Evolutionary conservation across 2,797 vertebrate genomes (phyloP).

Genomic region (Acanthurus lineatus): DNA sequence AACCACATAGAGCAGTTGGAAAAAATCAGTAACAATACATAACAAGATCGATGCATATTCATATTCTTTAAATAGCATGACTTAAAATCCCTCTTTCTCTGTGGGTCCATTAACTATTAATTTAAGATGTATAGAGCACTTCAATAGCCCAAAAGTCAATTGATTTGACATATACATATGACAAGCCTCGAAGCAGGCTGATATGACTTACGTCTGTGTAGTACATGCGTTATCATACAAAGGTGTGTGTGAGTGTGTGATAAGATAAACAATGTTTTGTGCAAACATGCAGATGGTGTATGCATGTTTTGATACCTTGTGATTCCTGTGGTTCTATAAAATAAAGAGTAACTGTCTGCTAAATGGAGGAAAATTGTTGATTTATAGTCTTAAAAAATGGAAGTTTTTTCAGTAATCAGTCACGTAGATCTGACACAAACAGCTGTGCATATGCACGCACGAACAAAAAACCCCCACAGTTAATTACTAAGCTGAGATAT

Average conservation of each 20-base stretch:
- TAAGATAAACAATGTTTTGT: slow-evolving; percentile 47
- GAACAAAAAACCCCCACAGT: not conserved
- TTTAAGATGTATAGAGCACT: slow-evolving; percentile 6
- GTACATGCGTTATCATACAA: not conserved
- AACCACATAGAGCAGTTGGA: not conserved
- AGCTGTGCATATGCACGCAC: not conserved
- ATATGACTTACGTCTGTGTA: slow-evolving; percentile 7
- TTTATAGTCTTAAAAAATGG: slow-evolving; percentile 31
- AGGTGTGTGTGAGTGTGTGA: slow-evolving; percentile 28
- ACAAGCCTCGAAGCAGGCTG: slow-evolving; percentile 10
- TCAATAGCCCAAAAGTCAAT: not conserved
- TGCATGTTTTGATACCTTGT: slow-evolving; percentile 84
- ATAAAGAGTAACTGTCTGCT: slow-evolving; percentile 21
- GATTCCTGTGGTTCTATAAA: slow-evolving; percentile 18
- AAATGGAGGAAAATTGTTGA: slow-evolving; percentile 3
- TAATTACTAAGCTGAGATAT: not conserved
- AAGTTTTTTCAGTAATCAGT: slow-evolving; percentile 68
- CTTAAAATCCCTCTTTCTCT: not conserved
- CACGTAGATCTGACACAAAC: slow-evolving; percentile 37
- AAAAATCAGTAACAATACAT: not conserved
- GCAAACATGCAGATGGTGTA: slow-evolving; percentile 58
- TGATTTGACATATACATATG: slow-evolving; percentile 26
- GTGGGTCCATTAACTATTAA: not conserved
- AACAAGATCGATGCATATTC: not conserved
- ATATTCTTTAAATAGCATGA: not conserved